Conservation (phyloP, 2,113 vertebrate species). For the Pelodiscus sinensis region DNA sequence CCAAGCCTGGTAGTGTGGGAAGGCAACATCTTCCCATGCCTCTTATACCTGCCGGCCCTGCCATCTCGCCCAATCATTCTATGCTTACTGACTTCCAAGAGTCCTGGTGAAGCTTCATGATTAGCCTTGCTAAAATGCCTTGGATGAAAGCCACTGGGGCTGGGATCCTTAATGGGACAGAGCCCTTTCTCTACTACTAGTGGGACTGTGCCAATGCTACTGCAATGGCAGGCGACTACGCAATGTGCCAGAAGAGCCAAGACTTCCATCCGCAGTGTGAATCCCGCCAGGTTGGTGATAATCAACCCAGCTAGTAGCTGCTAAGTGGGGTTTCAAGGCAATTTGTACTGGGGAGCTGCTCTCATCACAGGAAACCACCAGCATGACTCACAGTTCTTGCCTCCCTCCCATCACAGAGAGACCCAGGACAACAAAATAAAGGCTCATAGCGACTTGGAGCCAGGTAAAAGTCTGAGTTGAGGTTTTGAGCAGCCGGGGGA, state of each 20-base stretch:
- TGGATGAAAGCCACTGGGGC: not conserved
- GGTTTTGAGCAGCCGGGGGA: fast-evolving
- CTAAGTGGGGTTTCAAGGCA: not conserved
- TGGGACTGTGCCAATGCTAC: no score
- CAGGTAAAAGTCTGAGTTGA: not conserved
- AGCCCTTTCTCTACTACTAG: not conserved
- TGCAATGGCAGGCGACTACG: not conserved
- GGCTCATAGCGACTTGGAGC: not conserved
- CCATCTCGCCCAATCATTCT: not conserved
- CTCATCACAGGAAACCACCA: not conserved
- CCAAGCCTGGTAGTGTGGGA: no score
- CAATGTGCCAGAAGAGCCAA: not conserved
- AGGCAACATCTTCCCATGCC: no score
- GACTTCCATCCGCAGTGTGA: not conserved
- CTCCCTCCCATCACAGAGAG: not conserved
- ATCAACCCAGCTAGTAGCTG: not conserved
- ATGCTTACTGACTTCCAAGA: not conserved
- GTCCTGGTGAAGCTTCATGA: not conserved
- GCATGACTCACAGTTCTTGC: not conserved
- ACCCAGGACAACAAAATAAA: not conserved
- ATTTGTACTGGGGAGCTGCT: not conserved
- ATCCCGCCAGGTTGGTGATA: not conserved
- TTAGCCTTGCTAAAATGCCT: not conserved
- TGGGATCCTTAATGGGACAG: not conserved
- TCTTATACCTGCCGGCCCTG: no score